Percentiles rank a stretch among this genome's conserved stretches.
Evolutionary conservation across 2,888 invertebrate species (phyloP).

Genomic region (Coelinius sp.): DNA sequence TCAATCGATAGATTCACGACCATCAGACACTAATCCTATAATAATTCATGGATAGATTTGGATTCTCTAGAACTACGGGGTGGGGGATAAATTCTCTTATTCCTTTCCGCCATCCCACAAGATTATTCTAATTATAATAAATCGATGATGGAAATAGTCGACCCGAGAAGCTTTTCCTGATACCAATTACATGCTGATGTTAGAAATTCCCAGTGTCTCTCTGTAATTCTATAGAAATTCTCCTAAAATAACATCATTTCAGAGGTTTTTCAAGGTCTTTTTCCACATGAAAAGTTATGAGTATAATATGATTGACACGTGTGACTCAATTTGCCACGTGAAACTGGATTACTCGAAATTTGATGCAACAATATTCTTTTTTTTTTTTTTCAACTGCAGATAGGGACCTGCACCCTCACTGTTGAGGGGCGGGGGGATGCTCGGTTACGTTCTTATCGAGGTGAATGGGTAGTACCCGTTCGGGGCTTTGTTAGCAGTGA

Average conservation of each 20-base stretch:
- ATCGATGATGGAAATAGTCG: constrained; percentile 58
- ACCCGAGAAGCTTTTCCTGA: constrained; percentile 53
- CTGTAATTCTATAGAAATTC: background rate
- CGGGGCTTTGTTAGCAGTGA: constrained; percentile 50
- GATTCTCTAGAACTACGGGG: background rate
- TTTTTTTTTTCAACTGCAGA: constrained; percentile 27
- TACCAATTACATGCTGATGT: background rate
- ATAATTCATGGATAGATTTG: constrained; percentile 9
- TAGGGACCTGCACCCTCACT: constrained; percentile 17
- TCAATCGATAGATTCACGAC: background rate
- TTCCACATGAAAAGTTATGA: background rate
- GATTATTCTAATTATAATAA: constrained; percentile 68
- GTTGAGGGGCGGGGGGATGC: background rate
- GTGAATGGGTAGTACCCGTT: constrained; percentile 43
- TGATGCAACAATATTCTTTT: constrained; percentile 12
- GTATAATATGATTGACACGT: background rate
- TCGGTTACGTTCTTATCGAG: constrained; percentile 33
- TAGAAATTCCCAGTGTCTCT: background rate
- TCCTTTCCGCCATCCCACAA: constrained; percentile 48
- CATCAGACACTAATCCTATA: background rate
- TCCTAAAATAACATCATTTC: background rate
- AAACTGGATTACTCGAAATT: constrained; percentile 9
- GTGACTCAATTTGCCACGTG: background rate
- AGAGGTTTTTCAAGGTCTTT: background rate
- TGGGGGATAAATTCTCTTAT: constrained; percentile 47